A percentile compares a stretch with the other conserved stretches of the same genome.
These are phyloP conservation scores for Perdita meconis DNA, from an alignment of 2,888 invertebrate species.

Conservation along the genomic window DNA sequence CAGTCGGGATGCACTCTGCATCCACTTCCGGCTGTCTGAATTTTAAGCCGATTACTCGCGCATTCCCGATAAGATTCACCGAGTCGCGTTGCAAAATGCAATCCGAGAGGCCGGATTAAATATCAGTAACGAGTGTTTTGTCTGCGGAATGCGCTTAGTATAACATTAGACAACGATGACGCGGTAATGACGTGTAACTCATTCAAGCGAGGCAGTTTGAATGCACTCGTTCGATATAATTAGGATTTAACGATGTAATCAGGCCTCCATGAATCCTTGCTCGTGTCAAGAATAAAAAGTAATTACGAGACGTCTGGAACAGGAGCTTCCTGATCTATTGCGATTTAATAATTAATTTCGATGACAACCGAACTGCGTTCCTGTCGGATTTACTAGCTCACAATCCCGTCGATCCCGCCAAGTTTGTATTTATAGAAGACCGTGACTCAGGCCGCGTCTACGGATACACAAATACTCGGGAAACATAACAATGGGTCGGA, in stretches of 20 bases:
- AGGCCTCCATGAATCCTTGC: no score
- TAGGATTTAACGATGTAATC: no score
- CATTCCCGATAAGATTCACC: constrained; percentile 66
- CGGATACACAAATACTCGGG: neutral
- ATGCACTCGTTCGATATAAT: no score
- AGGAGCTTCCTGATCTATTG: no score
- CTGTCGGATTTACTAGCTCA: no score
- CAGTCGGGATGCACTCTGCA: constrained; percentile 24
- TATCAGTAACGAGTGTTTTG: constrained; percentile 61
- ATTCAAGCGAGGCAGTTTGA: no score
- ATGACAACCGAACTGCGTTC: no score
- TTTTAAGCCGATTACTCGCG: constrained; percentile 76
- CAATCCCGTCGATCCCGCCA: no score
- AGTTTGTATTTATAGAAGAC: neutral
- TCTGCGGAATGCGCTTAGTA: constrained; percentile 30
- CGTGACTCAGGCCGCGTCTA: neutral
- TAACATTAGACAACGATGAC: constrained; percentile 15
- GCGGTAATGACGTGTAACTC: neutral
- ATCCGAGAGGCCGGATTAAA: constrained; percentile 59
- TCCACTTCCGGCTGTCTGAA: constrained; percentile 67
- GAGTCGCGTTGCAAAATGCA: constrained; percentile 52
- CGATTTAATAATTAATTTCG: no score
- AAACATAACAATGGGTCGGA: neutral
- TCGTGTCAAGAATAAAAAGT: no score
- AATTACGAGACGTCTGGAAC: no score